Base-by-base conservation (phyloP, 2,888 invertebrate genomes). In the Leptinotarsa haldemani region DNA sequence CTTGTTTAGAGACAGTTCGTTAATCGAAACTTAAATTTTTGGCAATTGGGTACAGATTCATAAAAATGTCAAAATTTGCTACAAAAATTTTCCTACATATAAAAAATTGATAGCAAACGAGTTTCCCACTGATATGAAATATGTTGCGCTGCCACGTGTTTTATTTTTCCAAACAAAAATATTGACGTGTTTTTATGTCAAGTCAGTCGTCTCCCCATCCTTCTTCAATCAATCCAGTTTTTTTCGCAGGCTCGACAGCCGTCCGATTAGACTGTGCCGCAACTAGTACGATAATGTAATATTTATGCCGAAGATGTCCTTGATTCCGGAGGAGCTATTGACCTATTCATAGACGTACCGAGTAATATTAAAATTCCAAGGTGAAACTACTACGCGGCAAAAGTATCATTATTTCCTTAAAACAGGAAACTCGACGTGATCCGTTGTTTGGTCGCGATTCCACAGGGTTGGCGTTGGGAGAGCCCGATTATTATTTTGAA, bases 241-340 rank as follows among this genome's bases (percentile, higher is more conserved):
- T 61, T 61, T 25, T n/a, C 30, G n/a, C n/a, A 4, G 15, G 12
- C 40, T n/a, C n/a, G 61, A n/a, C 61, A 25, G n/a, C 9, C 61
- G n/a, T 16, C 13, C 53, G 67, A 67, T 52, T 53, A 61, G 40
- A 25, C 61, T 61, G 30, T 12, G 61, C 61, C 25, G 13, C 16
- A 30, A 40, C 40, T 67, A 40, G 16, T 53, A 61, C 61, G 61
- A 67, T 67, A 53, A 52, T 48, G 63, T 69, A 74, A 73, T 74
- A 71, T 69, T 74, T 74, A 74, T 76, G 53, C 67, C 58, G 72
- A 69, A 73, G 71, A 52, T 80, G 82, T 81, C 82, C 82, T 82
- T 82, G 82, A 81, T 81, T 80, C 79, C 74, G 64, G 71, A 80
- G 79, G 79, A 80, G 82, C 82, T 82, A 82, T 81, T 82, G 82